These are phyloP conservation scores for Carabus problematicus DNA, from an alignment of 2,888 invertebrate genomes.

Conservation along the genomic window DNA sequence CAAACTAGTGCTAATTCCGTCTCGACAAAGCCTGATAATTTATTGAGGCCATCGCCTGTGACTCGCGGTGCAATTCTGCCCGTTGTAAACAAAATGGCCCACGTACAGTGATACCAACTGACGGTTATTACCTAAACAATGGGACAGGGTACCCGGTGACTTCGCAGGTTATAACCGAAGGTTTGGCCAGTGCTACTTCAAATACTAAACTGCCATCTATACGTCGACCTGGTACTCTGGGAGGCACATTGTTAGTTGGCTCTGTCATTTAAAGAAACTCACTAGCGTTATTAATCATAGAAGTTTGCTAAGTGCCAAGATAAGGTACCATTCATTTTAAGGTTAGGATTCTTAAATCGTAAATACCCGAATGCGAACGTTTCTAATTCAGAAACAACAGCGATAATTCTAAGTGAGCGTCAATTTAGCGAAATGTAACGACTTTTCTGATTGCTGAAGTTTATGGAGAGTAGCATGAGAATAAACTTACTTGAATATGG, in stretches of 20 bases:
- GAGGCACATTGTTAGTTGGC: constrained; percentile 72
- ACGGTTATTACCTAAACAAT: constrained; percentile 42
- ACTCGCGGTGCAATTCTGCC: constrained; percentile 62
- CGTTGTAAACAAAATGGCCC: constrained; percentile 53
- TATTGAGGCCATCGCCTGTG: constrained; percentile 65
- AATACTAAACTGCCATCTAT: constrained; percentile 63
- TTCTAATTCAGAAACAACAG: not conserved
- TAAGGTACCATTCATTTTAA: not conserved
- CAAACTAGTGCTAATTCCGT: constrained; percentile 59
- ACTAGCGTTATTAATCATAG: not conserved
- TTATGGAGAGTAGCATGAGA: no score
- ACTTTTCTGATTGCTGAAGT: no score
- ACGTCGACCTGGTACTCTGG: constrained; percentile 61
- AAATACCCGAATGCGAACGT: not conserved
- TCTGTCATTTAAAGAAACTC: constrained; percentile 58
- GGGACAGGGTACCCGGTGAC: constrained; percentile 52
- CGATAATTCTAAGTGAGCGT: not conserved
- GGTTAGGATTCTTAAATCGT: not conserved
- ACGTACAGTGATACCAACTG: constrained; percentile 13
- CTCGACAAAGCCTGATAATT: constrained; percentile 53
- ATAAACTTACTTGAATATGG: constrained; percentile 52
- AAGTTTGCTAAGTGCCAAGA: not conserved
- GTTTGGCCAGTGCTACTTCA: constrained; percentile 54
- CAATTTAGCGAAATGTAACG: no score
- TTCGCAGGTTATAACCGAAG: constrained; percentile 59